phyloP scores from a whole-genome alignment of 2,888 invertebrate species.

The Ctena decussata region DNA sequence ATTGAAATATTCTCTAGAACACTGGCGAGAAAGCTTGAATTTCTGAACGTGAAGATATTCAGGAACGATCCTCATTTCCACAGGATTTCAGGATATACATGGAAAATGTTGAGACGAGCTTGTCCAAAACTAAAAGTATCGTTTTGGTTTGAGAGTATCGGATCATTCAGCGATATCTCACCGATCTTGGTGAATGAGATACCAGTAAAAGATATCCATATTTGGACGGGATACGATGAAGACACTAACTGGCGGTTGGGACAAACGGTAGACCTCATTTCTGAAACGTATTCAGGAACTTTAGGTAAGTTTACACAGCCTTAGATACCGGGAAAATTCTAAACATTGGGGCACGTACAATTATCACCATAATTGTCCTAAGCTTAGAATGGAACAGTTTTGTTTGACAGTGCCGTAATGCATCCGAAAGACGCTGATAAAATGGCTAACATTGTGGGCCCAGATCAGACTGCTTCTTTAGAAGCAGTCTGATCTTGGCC shows the following conservation, averaged over 20 bases:
- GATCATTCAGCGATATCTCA: constrained; percentile 64
- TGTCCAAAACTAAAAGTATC: constrained; percentile 76
- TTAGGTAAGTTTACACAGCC: too few relatives aligned
- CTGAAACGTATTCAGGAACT: constrained; percentile 54
- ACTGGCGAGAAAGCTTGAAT: constrained; percentile 69
- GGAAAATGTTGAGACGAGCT: constrained; percentile 67
- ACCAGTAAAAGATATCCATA: constrained; percentile 76
- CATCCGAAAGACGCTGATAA: too few relatives aligned
- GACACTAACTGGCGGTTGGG: constrained; percentile 75
- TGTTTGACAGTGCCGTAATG: too few relatives aligned
- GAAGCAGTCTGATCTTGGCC: too few relatives aligned
- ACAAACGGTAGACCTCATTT: constrained; percentile 71
- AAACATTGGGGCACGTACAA: too few relatives aligned
- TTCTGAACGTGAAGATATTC: constrained; percentile 75
- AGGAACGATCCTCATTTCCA: constrained; percentile 79
- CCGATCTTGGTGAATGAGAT: constrained; percentile 75
- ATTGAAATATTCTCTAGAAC: constrained; percentile 70
- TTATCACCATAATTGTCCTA: too few relatives aligned
- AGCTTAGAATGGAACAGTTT: too few relatives aligned
- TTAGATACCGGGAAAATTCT: too few relatives aligned
- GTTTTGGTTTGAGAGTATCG: constrained; percentile 79
- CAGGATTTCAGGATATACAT: constrained; percentile 69
- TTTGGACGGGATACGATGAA: constrained; percentile 81
- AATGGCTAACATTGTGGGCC: too few relatives aligned
- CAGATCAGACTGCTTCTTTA: too few relatives aligned